Evolutionary conservation across 2,888 invertebrate species (phyloP).

Genomic region (Cryptocephalus moraei): DNA sequence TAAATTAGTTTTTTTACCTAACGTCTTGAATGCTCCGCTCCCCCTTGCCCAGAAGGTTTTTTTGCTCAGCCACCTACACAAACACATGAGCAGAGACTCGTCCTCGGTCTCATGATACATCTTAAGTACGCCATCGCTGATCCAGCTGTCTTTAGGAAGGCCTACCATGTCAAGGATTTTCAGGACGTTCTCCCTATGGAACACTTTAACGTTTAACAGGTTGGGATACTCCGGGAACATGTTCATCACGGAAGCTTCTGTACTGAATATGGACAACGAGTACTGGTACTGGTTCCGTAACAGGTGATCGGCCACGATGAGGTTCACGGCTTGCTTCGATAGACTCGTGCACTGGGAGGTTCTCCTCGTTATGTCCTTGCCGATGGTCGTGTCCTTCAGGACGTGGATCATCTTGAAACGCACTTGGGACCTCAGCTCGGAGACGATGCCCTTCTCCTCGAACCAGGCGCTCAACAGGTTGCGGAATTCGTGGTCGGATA

Average conservation of each 20-base stretch:
- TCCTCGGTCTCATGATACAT: slow-evolving; percentile 9
- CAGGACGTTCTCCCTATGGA: slow-evolving; percentile 19
- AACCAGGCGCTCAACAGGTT: slow-evolving; percentile 47
- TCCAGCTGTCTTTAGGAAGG: slow-evolving; percentile 14
- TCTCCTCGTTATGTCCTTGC: slow-evolving; percentile 18
- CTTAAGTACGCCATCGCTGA: slow-evolving; percentile 10
- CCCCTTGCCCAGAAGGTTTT: background rate
- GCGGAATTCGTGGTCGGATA: slow-evolving; percentile 45
- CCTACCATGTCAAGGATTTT: slow-evolving; percentile 21
- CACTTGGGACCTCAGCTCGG: slow-evolving; percentile 48
- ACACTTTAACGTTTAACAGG: slow-evolving; percentile 2
- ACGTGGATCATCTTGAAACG: slow-evolving; percentile 49
- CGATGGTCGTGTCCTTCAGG: slow-evolving; percentile 41
- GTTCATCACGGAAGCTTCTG: slow-evolving; percentile 41
- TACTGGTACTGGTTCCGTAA: slow-evolving; percentile 47
- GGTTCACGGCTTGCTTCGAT: slow-evolving; percentile 48
- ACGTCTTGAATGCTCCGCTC: too few species aligned
- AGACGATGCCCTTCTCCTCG: slow-evolving; percentile 49
- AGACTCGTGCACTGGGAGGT: slow-evolving; percentile 38
- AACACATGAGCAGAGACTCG: slow-evolving; percentile 11
- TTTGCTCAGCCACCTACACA: slow-evolving; percentile 9
- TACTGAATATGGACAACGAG: slow-evolving; percentile 49
- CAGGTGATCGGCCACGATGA: slow-evolving; percentile 51
- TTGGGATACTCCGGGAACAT: slow-evolving; percentile 35
- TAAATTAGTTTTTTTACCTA: too few species aligned